Evolutionary conservation across 2,797 vertebrate genomes (phyloP).

Genomic region (Chelmon rostratus): DNA sequence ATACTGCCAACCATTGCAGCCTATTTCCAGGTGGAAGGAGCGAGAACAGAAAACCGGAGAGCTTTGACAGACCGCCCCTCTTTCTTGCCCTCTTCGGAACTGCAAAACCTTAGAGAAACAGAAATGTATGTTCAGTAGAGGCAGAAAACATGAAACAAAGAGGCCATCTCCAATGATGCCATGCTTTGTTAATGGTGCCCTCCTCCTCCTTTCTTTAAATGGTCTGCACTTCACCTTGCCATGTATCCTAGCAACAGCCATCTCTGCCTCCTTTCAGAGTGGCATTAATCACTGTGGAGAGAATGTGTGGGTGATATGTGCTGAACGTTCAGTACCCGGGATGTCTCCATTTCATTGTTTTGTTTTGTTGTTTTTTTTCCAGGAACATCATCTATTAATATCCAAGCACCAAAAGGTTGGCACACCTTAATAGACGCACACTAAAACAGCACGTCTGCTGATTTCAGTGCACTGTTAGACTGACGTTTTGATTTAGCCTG

Average conservation of each 20-base stretch:
- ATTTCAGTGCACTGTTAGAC: conserved; percentile 21
- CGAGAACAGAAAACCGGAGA: conserved; percentile 43
- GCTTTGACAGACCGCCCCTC: conserved; percentile 35
- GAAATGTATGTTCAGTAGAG: conserved; percentile 29
- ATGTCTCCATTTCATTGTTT: conserved; percentile 69
- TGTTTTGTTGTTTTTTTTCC: conserved; percentile 16
- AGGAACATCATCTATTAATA: conserved; percentile 44
- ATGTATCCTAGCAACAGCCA: conserved; percentile 90
- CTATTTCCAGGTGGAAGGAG: conserved; percentile 68
- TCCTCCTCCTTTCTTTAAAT: conserved; percentile 80
- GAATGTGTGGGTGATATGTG: conserved; percentile 83
- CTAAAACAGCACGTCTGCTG: conserved; percentile 44
- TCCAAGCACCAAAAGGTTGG: conserved; percentile 14
- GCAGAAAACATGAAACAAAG: conserved; percentile 61
- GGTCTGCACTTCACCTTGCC: conserved; percentile 85
- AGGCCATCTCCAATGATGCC: conserved; percentile 55
- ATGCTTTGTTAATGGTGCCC: conserved; percentile 66
- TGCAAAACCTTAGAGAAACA: conserved; percentile 37
- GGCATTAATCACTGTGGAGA: conserved; percentile 85
- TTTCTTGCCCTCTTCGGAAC: conserved; percentile 33
- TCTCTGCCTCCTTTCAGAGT: conserved; percentile 85
- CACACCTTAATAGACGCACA: conserved; percentile 9
- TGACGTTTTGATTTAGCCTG: not conserved
- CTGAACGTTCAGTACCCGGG: conserved; percentile 62
- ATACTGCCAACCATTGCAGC: conserved; percentile 86